phyloP scores from a whole-genome alignment of 2,888 invertebrate genomes.

The Philereme transversata region DNA sequence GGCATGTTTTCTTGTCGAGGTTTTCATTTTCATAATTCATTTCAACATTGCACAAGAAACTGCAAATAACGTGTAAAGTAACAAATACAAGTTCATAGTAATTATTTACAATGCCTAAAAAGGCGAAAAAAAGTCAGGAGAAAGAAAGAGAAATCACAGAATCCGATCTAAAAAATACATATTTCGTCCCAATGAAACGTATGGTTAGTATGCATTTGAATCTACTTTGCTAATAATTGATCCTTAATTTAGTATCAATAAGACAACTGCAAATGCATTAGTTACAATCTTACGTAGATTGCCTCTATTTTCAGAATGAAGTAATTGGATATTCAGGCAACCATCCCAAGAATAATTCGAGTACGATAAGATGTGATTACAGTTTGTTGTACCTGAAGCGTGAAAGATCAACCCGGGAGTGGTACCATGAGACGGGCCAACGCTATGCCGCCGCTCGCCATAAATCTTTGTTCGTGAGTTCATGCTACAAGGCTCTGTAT shows the following conservation, averaged over 20 bases:
- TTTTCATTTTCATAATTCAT: too few relatives aligned
- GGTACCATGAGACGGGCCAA: constrained; percentile 5
- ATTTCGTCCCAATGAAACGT: constrained; percentile 56
- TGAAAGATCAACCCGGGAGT: constrained; percentile 21
- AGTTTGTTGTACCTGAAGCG: constrained; percentile 17
- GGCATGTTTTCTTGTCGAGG: too few relatives aligned
- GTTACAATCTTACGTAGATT: background rate
- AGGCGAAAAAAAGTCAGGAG: background rate
- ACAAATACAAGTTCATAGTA: background rate
- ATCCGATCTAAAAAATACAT: constrained; percentile 44
- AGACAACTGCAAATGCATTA: background rate
- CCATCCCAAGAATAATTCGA: background rate
- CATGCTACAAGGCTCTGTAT: constrained; percentile 58
- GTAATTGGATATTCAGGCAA: constrained; percentile 49
- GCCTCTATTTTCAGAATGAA: constrained; percentile 50
- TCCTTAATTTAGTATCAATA: too few relatives aligned
- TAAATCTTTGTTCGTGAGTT: constrained; percentile 12
- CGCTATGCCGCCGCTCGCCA: constrained; percentile 9
- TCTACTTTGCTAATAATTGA: background rate
- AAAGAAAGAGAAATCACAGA: constrained; percentile 9
- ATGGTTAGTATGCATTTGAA: constrained; percentile 54
- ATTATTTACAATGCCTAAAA: constrained; percentile 1
- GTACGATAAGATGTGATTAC: constrained; percentile 12
- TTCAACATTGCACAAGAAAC: background rate
- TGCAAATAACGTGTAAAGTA: background rate